These are phyloP conservation scores for Protula sp. DNA, from an alignment of 2,888 invertebrate genomes.

Conservation along the genomic window DNA sequence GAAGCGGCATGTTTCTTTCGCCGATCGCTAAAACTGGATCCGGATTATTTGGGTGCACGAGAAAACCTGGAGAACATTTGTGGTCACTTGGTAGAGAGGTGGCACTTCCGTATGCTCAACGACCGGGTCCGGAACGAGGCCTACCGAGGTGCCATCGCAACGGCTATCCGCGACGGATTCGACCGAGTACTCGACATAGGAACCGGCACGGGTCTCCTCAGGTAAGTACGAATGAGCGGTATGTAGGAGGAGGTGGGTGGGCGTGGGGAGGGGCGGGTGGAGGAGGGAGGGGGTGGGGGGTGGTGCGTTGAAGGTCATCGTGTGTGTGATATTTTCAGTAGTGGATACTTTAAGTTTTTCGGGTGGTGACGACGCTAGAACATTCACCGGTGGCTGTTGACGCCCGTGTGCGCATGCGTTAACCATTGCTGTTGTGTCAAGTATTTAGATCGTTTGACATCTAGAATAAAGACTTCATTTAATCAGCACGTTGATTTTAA, in stretches of 20 bases:
- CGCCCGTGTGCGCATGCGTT: no score
- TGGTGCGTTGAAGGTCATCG: background rate
- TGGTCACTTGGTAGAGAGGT: conserved; percentile 67
- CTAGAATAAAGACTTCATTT: no score
- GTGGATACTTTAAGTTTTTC: no score
- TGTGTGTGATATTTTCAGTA: no score
- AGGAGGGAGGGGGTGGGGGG: background rate
- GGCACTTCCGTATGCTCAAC: conserved; percentile 81
- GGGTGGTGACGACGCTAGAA: no score
- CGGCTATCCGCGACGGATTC: conserved; percentile 57
- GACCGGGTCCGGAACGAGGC: conserved; percentile 66
- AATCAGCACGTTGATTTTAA: no score
- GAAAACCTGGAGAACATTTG: conserved; percentile 67
- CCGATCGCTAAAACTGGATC: conserved; percentile 57
- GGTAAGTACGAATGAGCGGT: no score
- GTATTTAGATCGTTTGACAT: no score
- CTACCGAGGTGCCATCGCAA: conserved; percentile 63
- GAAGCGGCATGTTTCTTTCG: conserved; percentile 62
- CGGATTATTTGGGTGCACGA: conserved; percentile 60
- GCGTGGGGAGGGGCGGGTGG: no score
- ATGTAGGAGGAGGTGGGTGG: background rate
- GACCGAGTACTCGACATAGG: conserved; percentile 69
- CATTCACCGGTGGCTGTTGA: no score
- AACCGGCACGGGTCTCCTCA: conserved; percentile 70
- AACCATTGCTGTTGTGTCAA: no score